Conservation (phyloP, 2,797 vertebrate species). For the Tarsius wallacei region DNA sequence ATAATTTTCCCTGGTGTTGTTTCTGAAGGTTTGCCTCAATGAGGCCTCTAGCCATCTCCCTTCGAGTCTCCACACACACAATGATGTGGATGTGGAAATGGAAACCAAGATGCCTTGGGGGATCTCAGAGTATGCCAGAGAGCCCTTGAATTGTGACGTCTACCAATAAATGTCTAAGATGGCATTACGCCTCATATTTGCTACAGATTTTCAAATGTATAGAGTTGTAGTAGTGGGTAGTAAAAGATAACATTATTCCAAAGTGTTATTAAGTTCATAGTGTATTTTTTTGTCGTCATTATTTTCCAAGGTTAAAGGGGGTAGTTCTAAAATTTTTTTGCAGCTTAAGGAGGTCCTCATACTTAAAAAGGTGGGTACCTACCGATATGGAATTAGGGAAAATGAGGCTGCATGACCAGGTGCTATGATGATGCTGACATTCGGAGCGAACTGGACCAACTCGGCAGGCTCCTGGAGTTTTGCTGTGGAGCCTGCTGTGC, state of each 20-base stretch:
- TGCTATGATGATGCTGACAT: background rate
- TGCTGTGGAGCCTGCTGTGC: background rate
- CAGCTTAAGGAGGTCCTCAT: background rate
- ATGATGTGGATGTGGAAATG: background rate
- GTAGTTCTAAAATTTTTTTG: slow-evolving; percentile 56
- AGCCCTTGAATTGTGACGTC: background rate
- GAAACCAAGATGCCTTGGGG: background rate
- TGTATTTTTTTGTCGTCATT: background rate
- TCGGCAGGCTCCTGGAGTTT: background rate
- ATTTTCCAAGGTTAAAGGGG: background rate
- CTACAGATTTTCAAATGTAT: background rate
- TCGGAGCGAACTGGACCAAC: background rate
- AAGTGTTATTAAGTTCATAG: slow-evolving; percentile 16
- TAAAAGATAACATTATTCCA: slow-evolving; percentile 25
- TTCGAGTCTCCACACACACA: background rate
- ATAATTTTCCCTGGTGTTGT: background rate
- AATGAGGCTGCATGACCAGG: background rate
- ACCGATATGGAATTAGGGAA: background rate
- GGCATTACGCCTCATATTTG: background rate
- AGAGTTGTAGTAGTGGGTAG: background rate
- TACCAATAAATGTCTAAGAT: background rate
- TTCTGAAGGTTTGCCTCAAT: background rate
- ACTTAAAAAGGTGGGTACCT: background rate
- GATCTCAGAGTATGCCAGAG: background rate
- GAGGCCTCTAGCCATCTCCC: background rate